Evolutionary conservation across 1,140 invertebrate species (phyloP).

Genomic region (Dufourea novaeangliae): DNA sequence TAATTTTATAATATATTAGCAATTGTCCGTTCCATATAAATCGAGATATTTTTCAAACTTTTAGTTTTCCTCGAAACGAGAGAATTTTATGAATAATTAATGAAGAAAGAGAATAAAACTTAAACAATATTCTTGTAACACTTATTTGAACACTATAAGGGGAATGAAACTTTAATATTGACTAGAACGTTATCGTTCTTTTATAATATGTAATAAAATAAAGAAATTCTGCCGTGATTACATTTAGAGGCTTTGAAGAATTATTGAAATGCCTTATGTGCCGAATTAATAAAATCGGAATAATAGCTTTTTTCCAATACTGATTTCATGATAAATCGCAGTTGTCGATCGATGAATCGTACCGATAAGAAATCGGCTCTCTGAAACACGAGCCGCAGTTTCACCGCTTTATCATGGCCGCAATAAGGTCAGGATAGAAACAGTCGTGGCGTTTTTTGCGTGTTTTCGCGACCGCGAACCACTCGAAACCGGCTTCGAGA

Average conservation of each 20-base stretch:
- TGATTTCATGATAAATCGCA: slow-evolving; percentile 5
- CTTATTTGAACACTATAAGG: no score
- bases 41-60: no score
- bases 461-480: background rate
- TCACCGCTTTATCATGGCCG: slow-evolving; percentile 17
- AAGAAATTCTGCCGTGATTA: background rate
- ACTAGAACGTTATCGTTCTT: no score
- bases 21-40: no score
- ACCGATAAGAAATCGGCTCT: slow-evolving; percentile 5
- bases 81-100: no score
- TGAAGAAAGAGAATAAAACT: no score
- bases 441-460: background rate
- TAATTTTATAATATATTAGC: no score
- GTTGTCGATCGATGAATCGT: slow-evolving; percentile 11
- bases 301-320: background rate
- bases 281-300: background rate
- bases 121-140: no score
- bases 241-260: background rate
- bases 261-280: no score
- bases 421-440: slow-evolving; percentile 18
- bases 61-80: no score
- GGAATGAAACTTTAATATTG: no score
- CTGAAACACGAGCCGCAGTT: slow-evolving; percentile 11
- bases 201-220: no score
- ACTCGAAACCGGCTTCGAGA: slow-evolving; percentile 25